These are phyloP conservation scores for Nyctereutes procyonoides DNA, from an alignment of 2,113 vertebrate species.

Conservation along the genomic window DNA sequence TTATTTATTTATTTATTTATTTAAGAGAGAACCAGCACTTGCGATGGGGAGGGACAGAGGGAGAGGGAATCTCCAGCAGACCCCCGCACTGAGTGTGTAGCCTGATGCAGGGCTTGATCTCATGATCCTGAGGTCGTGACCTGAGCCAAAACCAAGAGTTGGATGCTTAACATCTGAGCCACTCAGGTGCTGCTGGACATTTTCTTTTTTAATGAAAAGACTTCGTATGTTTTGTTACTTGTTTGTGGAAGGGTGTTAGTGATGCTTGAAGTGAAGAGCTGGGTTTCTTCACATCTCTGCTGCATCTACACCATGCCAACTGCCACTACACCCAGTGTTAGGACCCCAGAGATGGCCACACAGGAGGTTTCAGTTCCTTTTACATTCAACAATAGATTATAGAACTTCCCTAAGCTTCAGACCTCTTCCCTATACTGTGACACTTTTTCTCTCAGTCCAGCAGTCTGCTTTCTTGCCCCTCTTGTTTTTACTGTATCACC, in stretches of 20 bases:
- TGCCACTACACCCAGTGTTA: neutral
- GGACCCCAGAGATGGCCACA: neutral
- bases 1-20: neutral
- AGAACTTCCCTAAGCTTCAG: neutral
- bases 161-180: too few relatives aligned
- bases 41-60: neutral
- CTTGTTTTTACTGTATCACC: neutral
- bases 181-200: too few relatives aligned
- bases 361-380: neutral
- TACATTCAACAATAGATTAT: too few relatives aligned
- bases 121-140: too few relatives aligned
- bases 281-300: neutral
- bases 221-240: neutral
- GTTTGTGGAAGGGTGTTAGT: neutral
- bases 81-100: too few relatives aligned
- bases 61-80: neutral
- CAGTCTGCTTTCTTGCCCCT: neutral
- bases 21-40: neutral
- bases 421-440: neutral
- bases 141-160: too few relatives aligned
- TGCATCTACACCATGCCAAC: neutral
- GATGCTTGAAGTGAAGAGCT: neutral
- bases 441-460: neutral
- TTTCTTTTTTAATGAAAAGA: neutral
- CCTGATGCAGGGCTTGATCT: too few relatives aligned